These are phyloP conservation scores for Petrocephalus schoutedeni DNA, from an alignment of 2,797 vertebrate species.

Conservation along the genomic window DNA sequence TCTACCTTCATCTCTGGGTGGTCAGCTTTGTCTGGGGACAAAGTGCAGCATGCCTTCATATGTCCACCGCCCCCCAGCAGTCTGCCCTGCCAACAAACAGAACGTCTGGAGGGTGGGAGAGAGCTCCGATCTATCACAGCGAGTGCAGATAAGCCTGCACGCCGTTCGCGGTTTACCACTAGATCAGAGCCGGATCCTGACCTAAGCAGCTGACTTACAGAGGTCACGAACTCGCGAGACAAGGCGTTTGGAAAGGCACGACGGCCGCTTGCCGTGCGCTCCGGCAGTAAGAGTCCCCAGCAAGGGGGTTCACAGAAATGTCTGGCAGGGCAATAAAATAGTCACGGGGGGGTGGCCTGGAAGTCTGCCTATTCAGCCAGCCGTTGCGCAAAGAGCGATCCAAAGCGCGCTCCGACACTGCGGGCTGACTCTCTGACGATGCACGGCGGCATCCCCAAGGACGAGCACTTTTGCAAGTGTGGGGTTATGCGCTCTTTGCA, in stretches of 20 bases:
- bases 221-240: neutral
- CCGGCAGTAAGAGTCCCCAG: neutral
- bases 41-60: neutral
- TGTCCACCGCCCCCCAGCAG: neutral
- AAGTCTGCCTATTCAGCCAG: neutral
- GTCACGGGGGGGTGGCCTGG: neutral
- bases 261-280: neutral
- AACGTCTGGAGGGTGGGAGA: conserved; percentile 31
- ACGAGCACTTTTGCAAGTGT: no score
- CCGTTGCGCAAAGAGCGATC: neutral
- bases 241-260: neutral
- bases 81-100: neutral
- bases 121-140: conserved; percentile 12
- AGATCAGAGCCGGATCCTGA: neutral
- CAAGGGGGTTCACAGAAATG: neutral
- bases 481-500: neutral
- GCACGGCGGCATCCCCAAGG: neutral
- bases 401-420: neutral
- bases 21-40: neutral
- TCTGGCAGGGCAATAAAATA: neutral
- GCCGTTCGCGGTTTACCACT: neutral
- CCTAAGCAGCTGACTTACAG: neutral
- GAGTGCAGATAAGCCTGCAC: neutral
- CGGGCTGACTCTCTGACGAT: neutral
- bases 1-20: neutral